These are phyloP conservation scores for Planococcus citri DNA, from an alignment of 1,140 invertebrate genomes.

Conservation along the genomic window DNA sequence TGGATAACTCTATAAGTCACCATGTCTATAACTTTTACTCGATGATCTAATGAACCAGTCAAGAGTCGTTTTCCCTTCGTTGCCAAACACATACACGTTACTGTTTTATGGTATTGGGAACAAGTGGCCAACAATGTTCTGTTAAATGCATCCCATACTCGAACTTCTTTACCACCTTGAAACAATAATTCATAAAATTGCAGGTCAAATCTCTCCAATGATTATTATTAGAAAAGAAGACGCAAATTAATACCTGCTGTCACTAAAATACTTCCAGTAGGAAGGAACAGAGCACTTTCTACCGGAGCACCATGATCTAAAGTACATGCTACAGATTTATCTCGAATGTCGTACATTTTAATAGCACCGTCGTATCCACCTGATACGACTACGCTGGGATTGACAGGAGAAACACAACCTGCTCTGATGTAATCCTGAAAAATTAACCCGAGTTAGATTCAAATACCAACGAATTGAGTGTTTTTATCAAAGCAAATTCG, in stretches of 20 bases:
- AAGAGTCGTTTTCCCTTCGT: slow-evolving; percentile 67
- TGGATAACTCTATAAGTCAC: slow-evolving; percentile 75
- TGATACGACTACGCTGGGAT: slow-evolving; percentile 61
- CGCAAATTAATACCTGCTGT: slow-evolving; percentile 80
- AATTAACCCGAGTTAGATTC: neutral
- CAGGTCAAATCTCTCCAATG: no score
- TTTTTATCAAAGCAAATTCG: neutral
- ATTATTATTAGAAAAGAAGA: no score
- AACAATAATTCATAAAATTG: neutral
- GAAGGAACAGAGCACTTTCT: slow-evolving; percentile 78
- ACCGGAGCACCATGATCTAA: slow-evolving; percentile 84
- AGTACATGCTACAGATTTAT: slow-evolving; percentile 50
- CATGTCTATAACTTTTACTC: slow-evolving; percentile 89
- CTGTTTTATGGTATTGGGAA: slow-evolving; percentile 83
- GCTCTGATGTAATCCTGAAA: slow-evolving; percentile 65
- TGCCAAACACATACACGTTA: slow-evolving; percentile 67
- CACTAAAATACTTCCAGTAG: slow-evolving; percentile 77
- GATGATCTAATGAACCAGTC: slow-evolving; percentile 81
- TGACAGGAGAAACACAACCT: slow-evolving; percentile 60
- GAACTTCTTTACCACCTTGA: slow-evolving; percentile 73
- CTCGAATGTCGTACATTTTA: slow-evolving; percentile 77
- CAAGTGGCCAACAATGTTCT: slow-evolving; percentile 68
- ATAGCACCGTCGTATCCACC: slow-evolving; percentile 90
- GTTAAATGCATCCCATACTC: slow-evolving; percentile 85
- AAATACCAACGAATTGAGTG: no score